These are phyloP conservation scores for Eupeodes luniger DNA, from an alignment of 2,888 invertebrate species.

Conservation along the genomic window DNA sequence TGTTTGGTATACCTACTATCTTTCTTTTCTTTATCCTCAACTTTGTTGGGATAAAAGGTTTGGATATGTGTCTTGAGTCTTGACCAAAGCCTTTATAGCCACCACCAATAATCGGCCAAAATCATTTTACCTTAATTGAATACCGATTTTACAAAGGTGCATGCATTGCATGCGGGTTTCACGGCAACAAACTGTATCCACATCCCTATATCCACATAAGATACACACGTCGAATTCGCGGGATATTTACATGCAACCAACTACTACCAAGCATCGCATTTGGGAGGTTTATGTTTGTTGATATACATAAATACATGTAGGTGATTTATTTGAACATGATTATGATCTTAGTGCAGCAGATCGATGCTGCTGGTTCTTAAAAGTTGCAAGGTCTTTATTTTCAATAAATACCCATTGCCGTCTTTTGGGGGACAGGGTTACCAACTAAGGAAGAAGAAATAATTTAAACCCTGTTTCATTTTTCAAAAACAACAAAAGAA, in stretches of 20 bases:
- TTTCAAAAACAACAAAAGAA: no score
- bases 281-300: constrained; percentile 14
- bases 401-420: not conserved
- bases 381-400: constrained; percentile 27
- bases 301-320: constrained; percentile 30
- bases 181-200: not conserved
- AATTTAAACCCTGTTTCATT: not conserved
- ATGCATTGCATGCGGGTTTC: no score
- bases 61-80: not conserved
- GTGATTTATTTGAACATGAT: constrained; percentile 75
- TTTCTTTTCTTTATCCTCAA: not conserved
- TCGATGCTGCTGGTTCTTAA: constrained; percentile 35
- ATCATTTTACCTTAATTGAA: constrained; percentile 72
- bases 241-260: constrained; percentile 39
- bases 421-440: constrained; percentile 7
- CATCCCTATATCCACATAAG: not conserved
- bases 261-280: constrained; percentile 48
- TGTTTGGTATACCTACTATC: not conserved
- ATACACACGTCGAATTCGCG: not conserved
- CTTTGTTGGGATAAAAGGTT: not conserved
- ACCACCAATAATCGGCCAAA: constrained; percentile 54
- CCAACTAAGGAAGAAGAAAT: not conserved
- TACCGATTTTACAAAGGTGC: constrained; percentile 47
- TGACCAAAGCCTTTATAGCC: constrained; percentile 4
- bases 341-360: constrained; percentile 66